Base-by-base conservation (phyloP, 30 jellyfish, hydroid and myxozoan species). In the Aurelia sp. region DNA sequence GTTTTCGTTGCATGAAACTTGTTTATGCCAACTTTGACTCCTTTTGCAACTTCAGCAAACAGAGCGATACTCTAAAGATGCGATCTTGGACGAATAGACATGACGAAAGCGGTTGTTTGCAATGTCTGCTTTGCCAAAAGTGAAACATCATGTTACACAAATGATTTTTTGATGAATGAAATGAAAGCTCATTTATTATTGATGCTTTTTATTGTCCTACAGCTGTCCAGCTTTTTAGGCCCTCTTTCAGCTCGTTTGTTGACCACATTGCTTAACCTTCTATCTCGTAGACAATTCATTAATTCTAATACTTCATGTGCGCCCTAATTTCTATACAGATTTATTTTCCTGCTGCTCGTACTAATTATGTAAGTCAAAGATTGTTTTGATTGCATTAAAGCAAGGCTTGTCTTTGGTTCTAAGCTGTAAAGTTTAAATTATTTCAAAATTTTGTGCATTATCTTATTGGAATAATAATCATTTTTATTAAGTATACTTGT, bases 111-210 rank as follows among this genome's bases (percentile, higher is more conserved):
- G 33, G 74, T 53, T 59, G 74, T 58, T 52, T 74, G 63, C 85
- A 16, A 11, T n/a, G 30, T 31, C 74, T 22, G 85, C 63, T 59
- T 48, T 74, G 40, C 63, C 85, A 52, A 74, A 74, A 74, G 85
- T 57, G 78, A 78, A 78, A 78, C 89, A 78, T 59, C 80, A 63
- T 78, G 72, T 74, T 58, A 22, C 62, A 8, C 89, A 78, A 78
- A 78, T 78, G 89, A 55, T 78, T 78, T 76, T 78, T 78, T 78
- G 89, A 78, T 78, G 81, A 78, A 78, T 63, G 79, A 52, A 78
- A 40, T 63, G 89, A 20, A 78, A 78, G 89, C 80, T 78, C 21
- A 78, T 78, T 63, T 38, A 78, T 78, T 38, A 78, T 78, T 78
- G 1, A 78, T 24, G 55, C 27, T 50, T 24, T 63, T 30, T 8